Evolutionary conservation across 2,888 invertebrate genomes (phyloP).

Genomic region (Toxonevra muliebris): DNA sequence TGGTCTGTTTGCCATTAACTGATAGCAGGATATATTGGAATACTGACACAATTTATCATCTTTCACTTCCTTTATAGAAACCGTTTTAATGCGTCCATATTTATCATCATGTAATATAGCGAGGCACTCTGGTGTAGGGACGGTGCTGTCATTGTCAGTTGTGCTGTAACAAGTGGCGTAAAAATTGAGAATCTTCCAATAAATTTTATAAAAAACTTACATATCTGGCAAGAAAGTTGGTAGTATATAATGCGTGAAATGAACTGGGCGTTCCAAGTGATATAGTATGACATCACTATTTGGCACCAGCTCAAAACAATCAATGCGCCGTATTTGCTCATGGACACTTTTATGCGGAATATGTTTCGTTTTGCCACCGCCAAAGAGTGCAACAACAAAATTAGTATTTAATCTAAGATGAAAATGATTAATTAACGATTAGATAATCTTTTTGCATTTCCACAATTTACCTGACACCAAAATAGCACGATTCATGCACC

Average conservation of each 20-base stretch:
- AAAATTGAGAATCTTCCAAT: not conserved
- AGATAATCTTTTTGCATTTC: not conserved
- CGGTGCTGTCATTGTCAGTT: conserved; percentile 23
- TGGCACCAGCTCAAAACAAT: conserved; percentile 69
- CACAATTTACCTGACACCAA: conserved; percentile 51
- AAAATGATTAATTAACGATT: not conserved
- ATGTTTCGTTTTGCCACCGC: conserved; percentile 72
- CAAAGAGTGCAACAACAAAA: conserved; percentile 73
- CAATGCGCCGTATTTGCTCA: conserved; percentile 75
- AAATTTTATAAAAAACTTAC: conserved; percentile 59
- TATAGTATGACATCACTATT: conserved; percentile 72
- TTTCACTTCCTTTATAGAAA: conserved; percentile 62
- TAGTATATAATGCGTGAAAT: conserved; percentile 72
- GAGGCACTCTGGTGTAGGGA: conserved; percentile 69
- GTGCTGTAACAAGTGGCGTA: not conserved
- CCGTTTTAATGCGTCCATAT: conserved; percentile 67
- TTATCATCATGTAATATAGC: conserved; percentile 71
- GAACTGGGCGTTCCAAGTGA: conserved; percentile 70
- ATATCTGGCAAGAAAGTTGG: conserved; percentile 70
- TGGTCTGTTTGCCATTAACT: conserved; percentile 51
- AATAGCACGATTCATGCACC: conserved; percentile 68
- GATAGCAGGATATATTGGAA: conserved; percentile 51
- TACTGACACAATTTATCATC: conserved; percentile 45
- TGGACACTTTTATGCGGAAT: conserved; percentile 71
- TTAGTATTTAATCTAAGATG: conserved; percentile 67